Evolutionary conservation across 2,113 vertebrate genomes (phyloP).

Genomic region (Panthera uncia): DNA sequence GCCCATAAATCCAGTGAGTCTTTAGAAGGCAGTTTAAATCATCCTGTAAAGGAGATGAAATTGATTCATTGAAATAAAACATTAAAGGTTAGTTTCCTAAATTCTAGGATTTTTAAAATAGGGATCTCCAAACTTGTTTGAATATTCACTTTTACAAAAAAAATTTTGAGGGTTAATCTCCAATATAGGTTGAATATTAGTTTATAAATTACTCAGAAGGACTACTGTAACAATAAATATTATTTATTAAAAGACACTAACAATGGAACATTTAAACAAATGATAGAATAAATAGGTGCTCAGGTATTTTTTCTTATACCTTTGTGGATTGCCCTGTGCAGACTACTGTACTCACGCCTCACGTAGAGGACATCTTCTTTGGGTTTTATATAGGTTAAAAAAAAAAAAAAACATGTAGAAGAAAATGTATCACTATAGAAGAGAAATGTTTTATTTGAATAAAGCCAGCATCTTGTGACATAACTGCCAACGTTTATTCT

Average conservation of each 20-base stretch:
- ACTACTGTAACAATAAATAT: neutral
- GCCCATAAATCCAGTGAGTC: neutral
- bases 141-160: neutral
- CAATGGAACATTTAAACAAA: neutral
- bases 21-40: neutral
- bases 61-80: neutral
- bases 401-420: neutral
- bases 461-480: constrained; percentile 9
- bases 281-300: neutral
- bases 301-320: neutral
- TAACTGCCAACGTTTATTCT: constrained; percentile 6
- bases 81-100: neutral
- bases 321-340: neutral
- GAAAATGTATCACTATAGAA: neutral
- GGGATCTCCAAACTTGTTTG: neutral
- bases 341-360: neutral
- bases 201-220: neutral
- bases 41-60: neutral
- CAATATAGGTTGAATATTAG: neutral
- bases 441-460: constrained; percentile 5
- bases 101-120: neutral
- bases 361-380: neutral
- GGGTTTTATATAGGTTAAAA: neutral
- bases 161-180: neutral
- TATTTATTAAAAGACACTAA: neutral